A percentile compares a stretch with the other conserved stretches of the same genome.
Evolutionary conservation across 2,797 vertebrate species (phyloP).

Genomic region (Anolis apletophallus): DNA sequence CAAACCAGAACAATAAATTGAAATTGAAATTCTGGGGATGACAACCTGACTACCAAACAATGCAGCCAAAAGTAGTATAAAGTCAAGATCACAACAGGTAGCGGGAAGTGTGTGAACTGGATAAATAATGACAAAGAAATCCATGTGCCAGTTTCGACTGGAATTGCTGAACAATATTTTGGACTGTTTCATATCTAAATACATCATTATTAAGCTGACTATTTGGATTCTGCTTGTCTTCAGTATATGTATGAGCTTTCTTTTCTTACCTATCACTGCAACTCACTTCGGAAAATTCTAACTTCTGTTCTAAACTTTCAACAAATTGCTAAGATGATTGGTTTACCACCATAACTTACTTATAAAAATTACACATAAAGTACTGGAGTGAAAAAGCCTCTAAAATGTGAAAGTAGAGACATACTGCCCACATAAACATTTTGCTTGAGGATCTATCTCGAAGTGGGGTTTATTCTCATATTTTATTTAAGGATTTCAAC

Average conservation of each 20-base stretch:
- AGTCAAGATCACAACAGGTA: not conserved
- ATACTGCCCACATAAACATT: no score
- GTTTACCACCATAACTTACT: not conserved
- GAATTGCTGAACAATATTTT: not conserved
- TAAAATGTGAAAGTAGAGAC: no score
- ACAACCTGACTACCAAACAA: no score
- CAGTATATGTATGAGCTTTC: not conserved
- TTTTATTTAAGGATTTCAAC: not conserved
- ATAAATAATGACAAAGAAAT: not conserved
- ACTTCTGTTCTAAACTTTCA: not conserved
- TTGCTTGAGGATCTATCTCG: no score
- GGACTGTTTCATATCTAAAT: not conserved
- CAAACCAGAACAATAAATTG: no score
- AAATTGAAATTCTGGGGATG: no score
- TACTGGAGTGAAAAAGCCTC: no score
- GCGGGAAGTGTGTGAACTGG: not conserved
- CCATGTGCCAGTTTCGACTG: not conserved
- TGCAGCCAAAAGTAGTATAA: no score
- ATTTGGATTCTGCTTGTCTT: not conserved
- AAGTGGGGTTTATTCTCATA: not conserved
- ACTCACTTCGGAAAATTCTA: not conserved
- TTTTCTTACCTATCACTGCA: not conserved
- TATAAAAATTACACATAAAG: not conserved
- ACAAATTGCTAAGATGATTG: not conserved
- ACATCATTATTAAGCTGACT: not conserved